Conservation (phyloP, 1,140 invertebrate species). For the Potamilus streckersoni region DNA sequence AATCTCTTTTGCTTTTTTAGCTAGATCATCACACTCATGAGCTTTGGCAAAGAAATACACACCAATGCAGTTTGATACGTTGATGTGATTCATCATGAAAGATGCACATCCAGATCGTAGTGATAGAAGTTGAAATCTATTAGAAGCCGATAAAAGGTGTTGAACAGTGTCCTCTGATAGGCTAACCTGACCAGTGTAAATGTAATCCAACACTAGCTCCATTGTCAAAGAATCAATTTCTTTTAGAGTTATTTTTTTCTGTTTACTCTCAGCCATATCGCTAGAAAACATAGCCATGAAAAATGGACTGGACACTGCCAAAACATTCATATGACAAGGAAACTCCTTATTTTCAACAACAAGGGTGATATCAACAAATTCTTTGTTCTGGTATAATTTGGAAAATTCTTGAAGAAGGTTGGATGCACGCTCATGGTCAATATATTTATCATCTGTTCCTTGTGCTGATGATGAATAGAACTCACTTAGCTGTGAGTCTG, state of each 20-base stretch:
- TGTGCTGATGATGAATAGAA: too few species aligned
- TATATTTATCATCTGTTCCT: conserved; percentile 40
- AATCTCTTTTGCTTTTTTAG: conserved; percentile 60
- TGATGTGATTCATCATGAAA: conserved; percentile 65
- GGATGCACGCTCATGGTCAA: conserved; percentile 49
- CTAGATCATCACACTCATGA: conserved; percentile 61
- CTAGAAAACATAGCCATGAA: conserved; percentile 72
- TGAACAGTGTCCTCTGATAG: conserved; percentile 73
- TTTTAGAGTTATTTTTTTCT: conserved; percentile 70
- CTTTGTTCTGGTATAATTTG: conserved; percentile 67
- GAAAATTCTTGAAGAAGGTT: conserved; percentile 70
- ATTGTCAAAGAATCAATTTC: conserved; percentile 71
- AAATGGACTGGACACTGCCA: conserved; percentile 71
- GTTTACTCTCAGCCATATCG: conserved; percentile 68
- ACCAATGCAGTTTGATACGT: conserved; percentile 63
- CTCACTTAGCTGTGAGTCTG: too few species aligned
- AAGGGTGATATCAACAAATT: conserved; percentile 71
- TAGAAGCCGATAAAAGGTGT: conserved; percentile 73
- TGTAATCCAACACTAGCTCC: conserved; percentile 71
- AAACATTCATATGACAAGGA: conserved; percentile 70
- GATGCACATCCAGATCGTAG: conserved; percentile 61
- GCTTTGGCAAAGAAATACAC: conserved; percentile 66
- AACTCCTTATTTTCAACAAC: conserved; percentile 68
- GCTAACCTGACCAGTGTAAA: conserved; percentile 71
- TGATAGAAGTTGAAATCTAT: conserved; percentile 71